Percentiles rank a stretch among this genome's conserved stretches.
Conservation (phyloP, 2,113 vertebrate species). For the Rostratula benghalensis region DNA sequence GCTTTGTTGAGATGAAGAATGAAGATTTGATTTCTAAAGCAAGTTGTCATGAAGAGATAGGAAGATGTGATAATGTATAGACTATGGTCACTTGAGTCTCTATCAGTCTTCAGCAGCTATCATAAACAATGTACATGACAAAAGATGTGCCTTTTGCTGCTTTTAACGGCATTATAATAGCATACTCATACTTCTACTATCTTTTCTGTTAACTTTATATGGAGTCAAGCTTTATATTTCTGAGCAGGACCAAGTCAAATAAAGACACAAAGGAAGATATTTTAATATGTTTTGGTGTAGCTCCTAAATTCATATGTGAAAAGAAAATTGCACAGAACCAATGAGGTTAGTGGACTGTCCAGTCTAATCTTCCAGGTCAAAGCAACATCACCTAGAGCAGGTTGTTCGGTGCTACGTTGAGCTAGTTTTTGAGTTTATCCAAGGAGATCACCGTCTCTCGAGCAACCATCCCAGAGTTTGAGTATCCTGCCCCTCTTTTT, state of each 20-base stretch:
- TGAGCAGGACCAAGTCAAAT: background rate
- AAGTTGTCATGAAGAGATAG: background rate
- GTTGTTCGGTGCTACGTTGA: accelerated
- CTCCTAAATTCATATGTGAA: background rate
- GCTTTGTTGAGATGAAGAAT: background rate
- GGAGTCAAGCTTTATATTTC: background rate
- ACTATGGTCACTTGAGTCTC: background rate
- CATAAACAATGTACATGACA: background rate
- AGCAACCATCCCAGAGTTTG: background rate
- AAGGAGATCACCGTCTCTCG: background rate
- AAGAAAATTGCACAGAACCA: background rate
- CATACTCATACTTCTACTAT: background rate
- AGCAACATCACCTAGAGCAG: background rate
- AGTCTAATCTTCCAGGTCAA: background rate
- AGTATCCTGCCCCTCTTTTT: background rate
- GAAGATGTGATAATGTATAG: background rate
- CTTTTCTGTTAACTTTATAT: background rate
- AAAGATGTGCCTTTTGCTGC: background rate
- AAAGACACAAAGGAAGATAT: background rate
- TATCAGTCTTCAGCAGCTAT: background rate
- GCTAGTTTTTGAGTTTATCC: background rate
- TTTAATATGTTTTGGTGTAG: background rate
- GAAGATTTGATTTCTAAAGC: constrained; percentile 25
- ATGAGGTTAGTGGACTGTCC: background rate
- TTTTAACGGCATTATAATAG: background rate